Percentiles rank a stretch among this genome's conserved stretches.
phyloP scores from a whole-genome alignment of 2,888 invertebrate species.

The Ceratothoa steindachneri region DNA sequence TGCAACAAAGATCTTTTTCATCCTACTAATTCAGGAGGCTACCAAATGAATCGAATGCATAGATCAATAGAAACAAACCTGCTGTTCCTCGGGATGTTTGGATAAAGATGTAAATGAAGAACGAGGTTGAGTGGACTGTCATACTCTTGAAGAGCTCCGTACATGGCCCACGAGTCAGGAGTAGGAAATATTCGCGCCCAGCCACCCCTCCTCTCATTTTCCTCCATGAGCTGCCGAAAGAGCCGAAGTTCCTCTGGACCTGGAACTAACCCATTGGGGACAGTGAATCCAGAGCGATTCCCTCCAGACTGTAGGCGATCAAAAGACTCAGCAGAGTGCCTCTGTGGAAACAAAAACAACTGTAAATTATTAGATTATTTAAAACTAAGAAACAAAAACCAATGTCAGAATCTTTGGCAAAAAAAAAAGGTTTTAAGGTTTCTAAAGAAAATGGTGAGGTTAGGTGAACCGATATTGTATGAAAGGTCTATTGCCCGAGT shows the following conservation, averaged over 20 bases:
- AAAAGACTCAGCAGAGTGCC: constrained; percentile 40
- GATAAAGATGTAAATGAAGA: constrained; percentile 69
- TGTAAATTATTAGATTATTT: no score
- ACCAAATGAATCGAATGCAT: no score
- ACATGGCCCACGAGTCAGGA: constrained; percentile 70
- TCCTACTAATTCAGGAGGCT: no score
- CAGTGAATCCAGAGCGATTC: background rate
- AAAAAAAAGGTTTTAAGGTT: background rate
- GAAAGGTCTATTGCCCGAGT: background rate
- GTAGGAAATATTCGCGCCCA: constrained; percentile 88
- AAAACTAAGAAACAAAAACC: background rate
- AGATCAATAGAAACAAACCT: no score
- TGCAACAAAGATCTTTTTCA: no score
- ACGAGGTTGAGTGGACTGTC: constrained; percentile 63
- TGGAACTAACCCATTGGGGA: constrained; percentile 51
- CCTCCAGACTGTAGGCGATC: constrained; percentile 30
- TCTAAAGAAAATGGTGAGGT: background rate
- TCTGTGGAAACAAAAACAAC: constrained; percentile 23
- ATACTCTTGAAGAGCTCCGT: constrained; percentile 49
- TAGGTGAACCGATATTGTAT: background rate
- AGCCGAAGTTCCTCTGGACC: constrained; percentile 74
- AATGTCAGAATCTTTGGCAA: background rate
- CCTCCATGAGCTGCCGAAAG: constrained; percentile 67
- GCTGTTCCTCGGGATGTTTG: constrained; percentile 51
- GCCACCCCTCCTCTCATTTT: constrained; percentile 77